Evolutionary conservation across 1,140 invertebrate genomes (phyloP).

Genomic region (Dolichoris vasculosae): DNA sequence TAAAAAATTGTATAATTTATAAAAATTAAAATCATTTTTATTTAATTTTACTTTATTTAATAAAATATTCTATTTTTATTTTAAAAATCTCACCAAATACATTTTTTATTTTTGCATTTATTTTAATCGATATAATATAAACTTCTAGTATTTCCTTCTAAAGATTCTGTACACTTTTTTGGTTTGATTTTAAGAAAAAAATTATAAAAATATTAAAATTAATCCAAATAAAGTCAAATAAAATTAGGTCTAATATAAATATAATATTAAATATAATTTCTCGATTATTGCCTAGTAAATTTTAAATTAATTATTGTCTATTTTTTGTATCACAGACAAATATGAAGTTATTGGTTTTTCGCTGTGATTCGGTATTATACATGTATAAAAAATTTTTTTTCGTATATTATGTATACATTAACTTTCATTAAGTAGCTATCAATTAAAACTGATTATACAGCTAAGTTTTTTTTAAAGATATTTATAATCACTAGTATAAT

Average conservation of each 20-base stretch:
- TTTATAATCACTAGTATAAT: constrained; percentile 19
- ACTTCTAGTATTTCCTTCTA: neutral
- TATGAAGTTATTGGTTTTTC: constrained; percentile 17
- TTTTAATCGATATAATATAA: neutral
- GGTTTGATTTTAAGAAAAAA: neutral
- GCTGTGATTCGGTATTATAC: constrained; percentile 28
- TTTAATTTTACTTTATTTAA: neutral
- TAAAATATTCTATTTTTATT: neutral
- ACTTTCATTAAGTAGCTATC: constrained; percentile 31
- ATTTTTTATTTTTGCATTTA: neutral
- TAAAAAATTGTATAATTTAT: neutral
- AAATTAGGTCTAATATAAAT: neutral
- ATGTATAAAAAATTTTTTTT: constrained; percentile 23
- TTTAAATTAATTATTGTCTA: neutral
- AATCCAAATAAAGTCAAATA: neutral
- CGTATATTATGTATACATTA: constrained; percentile 6
- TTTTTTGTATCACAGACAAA: constrained; percentile 36
- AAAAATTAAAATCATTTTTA: neutral
- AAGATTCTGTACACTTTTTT: neutral
- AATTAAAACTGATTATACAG: neutral
- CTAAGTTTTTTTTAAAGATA: neutral
- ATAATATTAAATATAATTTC: too few species aligned
- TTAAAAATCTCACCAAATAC: neutral
- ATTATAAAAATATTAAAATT: neutral
- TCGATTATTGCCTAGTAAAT: neutral